Base-by-base conservation (phyloP, 1,140 invertebrate species). In the Harlomillsia oculata region DNA sequence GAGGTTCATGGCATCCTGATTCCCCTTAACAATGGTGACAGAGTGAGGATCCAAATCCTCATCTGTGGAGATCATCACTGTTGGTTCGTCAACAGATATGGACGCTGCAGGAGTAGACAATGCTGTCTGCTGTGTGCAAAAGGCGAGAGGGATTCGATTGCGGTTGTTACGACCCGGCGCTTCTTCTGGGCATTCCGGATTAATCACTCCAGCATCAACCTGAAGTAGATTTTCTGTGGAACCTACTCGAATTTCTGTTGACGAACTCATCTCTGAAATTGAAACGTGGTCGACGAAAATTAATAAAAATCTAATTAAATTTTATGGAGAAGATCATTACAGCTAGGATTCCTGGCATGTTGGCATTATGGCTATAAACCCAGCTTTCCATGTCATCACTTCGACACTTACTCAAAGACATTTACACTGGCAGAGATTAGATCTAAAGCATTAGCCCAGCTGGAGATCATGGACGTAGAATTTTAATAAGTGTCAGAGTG, bases 41-140 rank as follows among this genome's bases (percentile, higher is more conserved):
- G 58, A 58, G 11, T 53, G 32, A 0, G 40, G 49, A 5, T 65
- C 64, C 23, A 50, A 39, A 21, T 65, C 64, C 11, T 65, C 64
- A 21, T 65, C 63, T 3, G 63, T 62, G 1, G 64, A 65, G 13
- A 62, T 58, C 49, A 62, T 58, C 2, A 60, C 56, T 6, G 60
- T 53, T 3, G 64, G 55, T 23, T 65, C 64, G 14, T 65, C 64
- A 11, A 62, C 55, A 13, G 55, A 58, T 5, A 65, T 44, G 13
- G 63, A 65, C 8, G 61, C 56, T 3, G 39, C 60, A 0, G 63
- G 60, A 13, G 59, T 65, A 29, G 59, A 65, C 9, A 62, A 18
- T 2, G 60, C 59, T 3, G 63, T 62, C 37, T 65, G 63, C 30
- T 65, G 63, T 4, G 48, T 32, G 30, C 63, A 63, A 14, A 59